phyloP scores from a whole-genome alignment of 2,888 invertebrate species.

The Agrotis clavis region DNA sequence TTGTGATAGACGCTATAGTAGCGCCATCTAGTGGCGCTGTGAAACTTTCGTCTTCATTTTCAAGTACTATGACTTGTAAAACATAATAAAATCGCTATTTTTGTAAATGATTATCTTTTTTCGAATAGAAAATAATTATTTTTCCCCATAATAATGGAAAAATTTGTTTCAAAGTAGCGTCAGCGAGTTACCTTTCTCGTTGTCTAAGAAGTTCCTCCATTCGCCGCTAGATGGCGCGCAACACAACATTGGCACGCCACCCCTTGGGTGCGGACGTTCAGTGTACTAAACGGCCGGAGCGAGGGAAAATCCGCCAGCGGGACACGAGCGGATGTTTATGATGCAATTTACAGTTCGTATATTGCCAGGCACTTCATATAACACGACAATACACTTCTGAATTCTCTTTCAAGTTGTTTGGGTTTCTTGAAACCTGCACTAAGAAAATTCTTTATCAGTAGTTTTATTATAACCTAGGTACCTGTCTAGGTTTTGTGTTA shows the following conservation, averaged over 20 bases:
- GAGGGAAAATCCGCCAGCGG: constrained; percentile 72
- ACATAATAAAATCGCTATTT: neutral
- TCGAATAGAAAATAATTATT: too few species aligned
- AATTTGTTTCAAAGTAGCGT: neutral
- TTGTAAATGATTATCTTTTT: too few species aligned
- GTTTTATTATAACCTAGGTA: constrained; percentile 42
- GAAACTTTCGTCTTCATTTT: constrained; percentile 5
- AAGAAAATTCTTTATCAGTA: constrained; percentile 47
- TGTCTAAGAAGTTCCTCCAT: constrained; percentile 74
- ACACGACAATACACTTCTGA: constrained; percentile 83
- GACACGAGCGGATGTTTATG: constrained; percentile 84
- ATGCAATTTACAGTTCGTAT: constrained; percentile 88
- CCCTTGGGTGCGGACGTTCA: constrained; percentile 61
- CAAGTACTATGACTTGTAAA: neutral
- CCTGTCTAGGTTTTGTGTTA: constrained; percentile 18
- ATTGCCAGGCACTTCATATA: constrained; percentile 86
- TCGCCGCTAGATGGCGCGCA: constrained; percentile 80
- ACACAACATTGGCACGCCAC: constrained; percentile 67
- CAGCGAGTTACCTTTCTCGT: neutral
- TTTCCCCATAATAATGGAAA: too few species aligned
- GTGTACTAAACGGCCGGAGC: constrained; percentile 69
- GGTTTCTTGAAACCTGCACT: constrained; percentile 69
- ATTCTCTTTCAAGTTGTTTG: constrained; percentile 76
- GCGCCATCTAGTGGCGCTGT: constrained; percentile 47
- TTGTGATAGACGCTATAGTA: neutral